These are phyloP conservation scores for Carabus problematicus DNA, from an alignment of 2,888 invertebrate species.

Conservation along the genomic window DNA sequence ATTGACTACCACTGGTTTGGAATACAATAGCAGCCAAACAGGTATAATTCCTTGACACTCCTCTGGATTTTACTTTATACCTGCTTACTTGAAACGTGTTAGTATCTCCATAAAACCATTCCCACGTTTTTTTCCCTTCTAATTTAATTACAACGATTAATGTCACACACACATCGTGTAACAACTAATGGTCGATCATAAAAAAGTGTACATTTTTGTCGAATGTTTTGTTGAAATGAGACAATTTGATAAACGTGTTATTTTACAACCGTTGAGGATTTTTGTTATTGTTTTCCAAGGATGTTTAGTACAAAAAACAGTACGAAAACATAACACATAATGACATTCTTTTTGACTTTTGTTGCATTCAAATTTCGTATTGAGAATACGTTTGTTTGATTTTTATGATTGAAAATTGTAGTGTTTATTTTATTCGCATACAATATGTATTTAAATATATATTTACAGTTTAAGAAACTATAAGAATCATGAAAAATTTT, in stretches of 20 bases:
- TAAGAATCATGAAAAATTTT: too few species aligned
- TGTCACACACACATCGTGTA: constrained; percentile 20
- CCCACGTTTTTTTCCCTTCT: constrained; percentile 22
- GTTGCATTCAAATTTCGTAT: too few species aligned
- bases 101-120: neutral
- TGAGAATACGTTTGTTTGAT: too few species aligned
- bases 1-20: neutral
- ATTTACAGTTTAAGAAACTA: too few species aligned
- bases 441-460: too few species aligned
- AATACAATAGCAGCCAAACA: constrained; percentile 6
- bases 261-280: too few species aligned
- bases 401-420: too few species aligned
- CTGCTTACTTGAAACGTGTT: constrained; percentile 8
- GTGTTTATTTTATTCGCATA: too few species aligned
- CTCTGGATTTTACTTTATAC: constrained; percentile 13
- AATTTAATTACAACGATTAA: constrained; percentile 39
- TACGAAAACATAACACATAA: too few species aligned
- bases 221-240: neutral
- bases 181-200: constrained; percentile 12
- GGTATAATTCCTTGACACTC: constrained; percentile 9
- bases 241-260: neutral
- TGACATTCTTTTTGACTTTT: too few species aligned
- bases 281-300: too few species aligned
- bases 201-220: constrained; percentile 23
- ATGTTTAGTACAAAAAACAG: too few species aligned